Percentiles rank a stretch among this genome's conserved stretches.
phyloP scores from a whole-genome alignment of 2,113 vertebrate species.

The Trochalopteron elliotii region DNA sequence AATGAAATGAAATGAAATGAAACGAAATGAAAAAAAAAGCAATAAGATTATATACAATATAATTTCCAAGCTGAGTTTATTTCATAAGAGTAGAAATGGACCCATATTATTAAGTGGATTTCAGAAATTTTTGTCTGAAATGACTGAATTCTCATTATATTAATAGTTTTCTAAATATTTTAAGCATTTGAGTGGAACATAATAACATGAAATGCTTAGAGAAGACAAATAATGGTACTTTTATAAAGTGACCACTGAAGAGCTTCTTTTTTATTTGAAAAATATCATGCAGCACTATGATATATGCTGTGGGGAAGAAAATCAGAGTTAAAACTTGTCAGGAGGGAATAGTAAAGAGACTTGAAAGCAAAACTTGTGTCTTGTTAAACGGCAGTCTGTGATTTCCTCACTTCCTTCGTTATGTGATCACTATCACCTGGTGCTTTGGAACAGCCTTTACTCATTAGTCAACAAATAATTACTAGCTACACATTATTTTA shows the following conservation, averaged over 20 bases:
- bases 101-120: background rate
- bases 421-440: background rate
- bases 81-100: background rate
- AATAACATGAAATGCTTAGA: background rate
- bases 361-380: background rate
- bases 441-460: background rate
- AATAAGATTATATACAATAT: background rate
- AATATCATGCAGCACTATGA: background rate
- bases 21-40: background rate
- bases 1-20: background rate
- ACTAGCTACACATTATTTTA: background rate
- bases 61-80: background rate
- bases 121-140: background rate
- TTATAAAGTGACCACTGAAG: background rate
- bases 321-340: background rate
- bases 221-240: background rate
- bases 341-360: background rate
- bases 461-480: conserved; percentile 13
- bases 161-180: background rate
- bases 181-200: background rate
- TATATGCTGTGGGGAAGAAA: background rate
- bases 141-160: background rate
- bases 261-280: background rate
- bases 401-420: background rate
- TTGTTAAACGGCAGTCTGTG: background rate